Percentiles rank a stretch among this genome's conserved stretches.
Evolutionary conservation across 2,797 vertebrate genomes (phyloP).

Genomic region (Crenichthys baileyi): DNA sequence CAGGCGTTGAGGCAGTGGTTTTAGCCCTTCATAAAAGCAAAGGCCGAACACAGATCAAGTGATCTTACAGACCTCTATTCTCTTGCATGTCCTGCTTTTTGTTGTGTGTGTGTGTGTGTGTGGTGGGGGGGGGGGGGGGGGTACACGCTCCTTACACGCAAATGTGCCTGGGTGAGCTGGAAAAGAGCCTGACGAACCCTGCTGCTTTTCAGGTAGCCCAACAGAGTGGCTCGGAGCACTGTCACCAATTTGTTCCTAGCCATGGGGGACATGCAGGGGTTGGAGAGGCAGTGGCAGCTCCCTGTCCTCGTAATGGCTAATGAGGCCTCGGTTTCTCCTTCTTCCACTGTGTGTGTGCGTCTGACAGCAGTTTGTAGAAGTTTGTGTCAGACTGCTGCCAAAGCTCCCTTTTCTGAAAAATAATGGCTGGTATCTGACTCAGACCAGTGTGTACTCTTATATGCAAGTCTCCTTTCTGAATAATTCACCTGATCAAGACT

Average conservation of each 20-base stretch:
- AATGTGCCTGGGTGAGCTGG: conserved; percentile 38
- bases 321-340: conserved; percentile 75
- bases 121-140: not conserved
- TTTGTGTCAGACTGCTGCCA: conserved; percentile 66
- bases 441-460: conserved; percentile 47
- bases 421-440: conserved; percentile 56
- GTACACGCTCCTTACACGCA: conserved; percentile 24
- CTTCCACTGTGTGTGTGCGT: conserved; percentile 25
- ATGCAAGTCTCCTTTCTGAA: conserved; percentile 63
- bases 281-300: conserved; percentile 80
- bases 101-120: too few relatives aligned
- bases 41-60: conserved; percentile 49
- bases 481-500: conserved; percentile 68
- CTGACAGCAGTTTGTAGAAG: conserved; percentile 50
- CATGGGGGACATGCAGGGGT: conserved; percentile 86
- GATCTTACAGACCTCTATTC: conserved; percentile 21
- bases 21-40: conserved; percentile 39
- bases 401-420: conserved; percentile 54
- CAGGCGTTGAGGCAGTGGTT: conserved; percentile 41
- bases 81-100: conserved; percentile 15
- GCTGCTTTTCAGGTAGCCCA: conserved; percentile 64
- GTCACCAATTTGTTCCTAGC: conserved; percentile 88
- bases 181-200: conserved; percentile 63
- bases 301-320: conserved; percentile 82
- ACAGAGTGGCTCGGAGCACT: conserved; percentile 76